These are phyloP conservation scores for Nomada ferruginata DNA, from an alignment of 2,888 invertebrate genomes.

Conservation along the genomic window DNA sequence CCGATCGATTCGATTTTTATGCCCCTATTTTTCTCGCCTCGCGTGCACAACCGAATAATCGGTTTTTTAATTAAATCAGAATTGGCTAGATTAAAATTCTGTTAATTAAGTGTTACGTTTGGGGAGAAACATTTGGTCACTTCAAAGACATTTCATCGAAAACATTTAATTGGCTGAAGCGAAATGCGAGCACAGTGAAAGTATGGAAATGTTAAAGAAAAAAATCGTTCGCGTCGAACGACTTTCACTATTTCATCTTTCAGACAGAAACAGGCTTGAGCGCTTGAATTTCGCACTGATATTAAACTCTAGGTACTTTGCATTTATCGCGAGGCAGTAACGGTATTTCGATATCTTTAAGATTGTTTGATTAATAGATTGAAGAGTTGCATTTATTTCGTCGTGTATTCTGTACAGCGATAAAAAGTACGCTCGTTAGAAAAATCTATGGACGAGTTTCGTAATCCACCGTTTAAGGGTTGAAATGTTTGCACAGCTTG, in stretches of 20 bases:
- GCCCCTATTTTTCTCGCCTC: not conserved
- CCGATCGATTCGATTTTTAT: no score
- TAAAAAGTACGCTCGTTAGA: not conserved
- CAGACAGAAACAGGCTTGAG: constrained; percentile 22
- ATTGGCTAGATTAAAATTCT: no score
- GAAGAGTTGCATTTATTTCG: no score
- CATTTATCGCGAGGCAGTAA: not conserved
- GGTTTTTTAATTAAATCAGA: no score
- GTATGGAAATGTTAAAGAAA: constrained; percentile 46
- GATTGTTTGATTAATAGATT: not conserved
- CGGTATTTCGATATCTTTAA: no score
- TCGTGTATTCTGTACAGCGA: no score
- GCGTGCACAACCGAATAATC: no score
- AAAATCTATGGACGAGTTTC: constrained; percentile 24
- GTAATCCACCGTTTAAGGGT: constrained; percentile 38
- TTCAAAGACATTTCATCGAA: not conserved
- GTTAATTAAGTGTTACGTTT: no score
- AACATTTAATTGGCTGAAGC: constrained; percentile 23
- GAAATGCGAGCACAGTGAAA: constrained; percentile 44
- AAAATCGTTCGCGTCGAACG: constrained; percentile 45
- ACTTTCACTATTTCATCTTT: constrained; percentile 61
- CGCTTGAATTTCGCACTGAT: constrained; percentile 2
- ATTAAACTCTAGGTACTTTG: not conserved
- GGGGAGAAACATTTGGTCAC: no score
- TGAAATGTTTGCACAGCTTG: constrained; percentile 27